Conservation (phyloP, 2,888 invertebrate genomes). For the Cephonodes hylas region DNA sequence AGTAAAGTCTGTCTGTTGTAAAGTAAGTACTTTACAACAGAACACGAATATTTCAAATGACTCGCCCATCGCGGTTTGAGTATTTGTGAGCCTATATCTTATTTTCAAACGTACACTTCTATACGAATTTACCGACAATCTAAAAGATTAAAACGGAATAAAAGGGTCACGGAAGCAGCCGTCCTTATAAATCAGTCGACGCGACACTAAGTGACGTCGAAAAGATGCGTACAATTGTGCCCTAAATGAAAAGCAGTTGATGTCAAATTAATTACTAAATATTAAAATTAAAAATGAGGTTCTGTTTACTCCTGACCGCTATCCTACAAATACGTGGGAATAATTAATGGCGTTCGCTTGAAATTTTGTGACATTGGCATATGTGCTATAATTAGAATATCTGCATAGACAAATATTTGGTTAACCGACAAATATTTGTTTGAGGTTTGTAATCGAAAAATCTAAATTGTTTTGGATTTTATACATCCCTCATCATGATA, state of each 20-base stretch:
- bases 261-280: background rate
- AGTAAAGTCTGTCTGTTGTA: no score
- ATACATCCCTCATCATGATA: background rate
- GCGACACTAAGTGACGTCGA: background rate
- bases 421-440: background rate
- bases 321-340: no score
- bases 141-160: constrained; percentile 7
- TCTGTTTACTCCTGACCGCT: no score
- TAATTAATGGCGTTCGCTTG: no score
- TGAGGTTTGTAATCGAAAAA: background rate
- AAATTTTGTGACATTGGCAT: no score
- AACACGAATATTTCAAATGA: background rate
- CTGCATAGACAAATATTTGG: background rate
- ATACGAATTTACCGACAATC: constrained; percentile 1
- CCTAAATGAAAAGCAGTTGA: background rate
- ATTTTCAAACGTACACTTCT: background rate
- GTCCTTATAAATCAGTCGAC: background rate
- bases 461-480: background rate
- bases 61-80: background rate
- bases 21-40: no score
- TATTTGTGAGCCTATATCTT: background rate
- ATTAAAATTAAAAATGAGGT: background rate
- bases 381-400: no score
- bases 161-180: constrained; percentile 4
- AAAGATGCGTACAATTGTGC: background rate